These are phyloP conservation scores for Micropoecilia bifurca DNA, from an alignment of 2,797 vertebrate genomes.

Conservation along the genomic window DNA sequence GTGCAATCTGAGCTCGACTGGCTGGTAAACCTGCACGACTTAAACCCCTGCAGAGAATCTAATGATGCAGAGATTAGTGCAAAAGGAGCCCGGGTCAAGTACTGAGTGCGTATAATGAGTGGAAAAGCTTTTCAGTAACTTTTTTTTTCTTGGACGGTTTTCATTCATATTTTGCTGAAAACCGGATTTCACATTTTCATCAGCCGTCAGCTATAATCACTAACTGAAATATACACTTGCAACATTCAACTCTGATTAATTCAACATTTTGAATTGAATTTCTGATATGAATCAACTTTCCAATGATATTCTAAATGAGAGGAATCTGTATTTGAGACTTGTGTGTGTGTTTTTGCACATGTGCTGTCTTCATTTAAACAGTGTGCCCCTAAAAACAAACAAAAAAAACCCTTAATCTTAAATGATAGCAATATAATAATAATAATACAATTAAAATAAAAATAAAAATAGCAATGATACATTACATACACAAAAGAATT, in stretches of 20 bases:
- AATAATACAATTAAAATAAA: slow-evolving; percentile 82
- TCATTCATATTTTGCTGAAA: background rate
- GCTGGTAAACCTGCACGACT: background rate
- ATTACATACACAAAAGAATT: slow-evolving; percentile 80
- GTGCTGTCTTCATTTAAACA: slow-evolving; percentile 64
- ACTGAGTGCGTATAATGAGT: background rate
- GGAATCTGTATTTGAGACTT: slow-evolving; percentile 12
- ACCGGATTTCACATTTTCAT: background rate
- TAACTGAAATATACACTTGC: background rate
- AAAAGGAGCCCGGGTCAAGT: background rate
- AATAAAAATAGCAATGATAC: slow-evolving; percentile 83
- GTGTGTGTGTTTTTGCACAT: slow-evolving; percentile 27
- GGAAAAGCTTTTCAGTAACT: background rate
- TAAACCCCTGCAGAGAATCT: background rate
- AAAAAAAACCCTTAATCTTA: slow-evolving; percentile 64
- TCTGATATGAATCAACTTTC: slow-evolving; percentile 3
- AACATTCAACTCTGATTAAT: background rate
- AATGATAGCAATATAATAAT: slow-evolving; percentile 62
- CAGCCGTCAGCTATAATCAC: background rate
- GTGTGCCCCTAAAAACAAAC: slow-evolving; percentile 76
- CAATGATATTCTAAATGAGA: background rate
- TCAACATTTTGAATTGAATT: background rate
- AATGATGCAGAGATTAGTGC: background rate
- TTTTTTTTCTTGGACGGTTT: background rate
- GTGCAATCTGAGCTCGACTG: background rate